Base-by-base conservation (phyloP, 2,888 invertebrate species). In the Hanleya hanleyi region DNA sequence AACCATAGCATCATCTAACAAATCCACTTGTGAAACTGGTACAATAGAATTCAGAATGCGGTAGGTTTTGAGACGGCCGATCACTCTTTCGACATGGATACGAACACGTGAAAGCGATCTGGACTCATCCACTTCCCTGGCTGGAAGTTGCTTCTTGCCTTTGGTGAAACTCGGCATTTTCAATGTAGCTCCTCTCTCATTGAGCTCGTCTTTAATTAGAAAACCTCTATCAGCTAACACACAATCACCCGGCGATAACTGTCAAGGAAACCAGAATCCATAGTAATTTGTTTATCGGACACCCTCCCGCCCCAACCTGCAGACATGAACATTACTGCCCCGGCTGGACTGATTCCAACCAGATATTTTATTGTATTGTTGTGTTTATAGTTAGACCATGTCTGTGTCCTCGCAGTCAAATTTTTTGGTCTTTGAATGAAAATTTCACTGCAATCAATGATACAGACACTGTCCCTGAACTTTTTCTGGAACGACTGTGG, bases 201-300 rank as follows among this genome's bases (percentile, higher is more conserved):
- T 62, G 62, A 76, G 70, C 32, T 78, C 78, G 1, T 70, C 37
- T 29, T 37, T 18, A 3, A 81, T 81, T n/a, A 69, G 71, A 51
- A 82, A 82, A 4, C 81, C 79, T 62, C 77, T 74, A 57, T 81
- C 79, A 32, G 81, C 82, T 69, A 77, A 67, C 12, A 81, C 35
- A 61, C 77, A 57, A 26, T 65, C 71, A 41, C 72, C 29, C 22
- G 61, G 35, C 35, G 74, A 2, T 77, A 12, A 18, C 15, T 18
- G 65, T 77, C 77, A 12, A 78, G 65, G 62, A 73, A 79, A 0
- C 77, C 76, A 71, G 70, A 74, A 9, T 78, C 47, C 15, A 64
- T 1, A 18, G 74, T 73, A 18, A 81, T 70, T 9, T 69, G 68
- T 62, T 74, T 75, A 49, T 80, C 81, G 7, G 76, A 69, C 6